A percentile compares a stretch with the other conserved stretches of the same genome.
phyloP scores from a whole-genome alignment of 2,113 vertebrate species.

The Crotophaga sulcirostris region DNA sequence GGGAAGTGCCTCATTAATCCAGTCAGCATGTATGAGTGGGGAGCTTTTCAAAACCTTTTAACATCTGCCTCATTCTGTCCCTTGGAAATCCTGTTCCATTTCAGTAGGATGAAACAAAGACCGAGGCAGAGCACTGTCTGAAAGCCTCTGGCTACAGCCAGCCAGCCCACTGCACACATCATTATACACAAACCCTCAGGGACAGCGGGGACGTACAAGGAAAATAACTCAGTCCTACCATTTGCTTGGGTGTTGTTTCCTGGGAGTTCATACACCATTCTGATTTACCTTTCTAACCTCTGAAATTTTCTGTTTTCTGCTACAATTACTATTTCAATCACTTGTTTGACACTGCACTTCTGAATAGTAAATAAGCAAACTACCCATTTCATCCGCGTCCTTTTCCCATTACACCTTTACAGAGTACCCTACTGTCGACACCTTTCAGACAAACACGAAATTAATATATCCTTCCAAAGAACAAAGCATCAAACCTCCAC shows the following conservation, averaged over 20 bases:
- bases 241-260: not conserved
- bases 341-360: not conserved
- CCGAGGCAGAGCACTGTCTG: not conserved
- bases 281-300: not conserved
- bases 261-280: not conserved
- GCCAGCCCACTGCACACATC: not conserved
- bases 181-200: not conserved
- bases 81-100: slow-evolving; percentile 14
- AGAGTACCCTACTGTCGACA: not conserved
- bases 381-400: accelerated
- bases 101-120: not conserved
- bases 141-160: slow-evolving; percentile 20
- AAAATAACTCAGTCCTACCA: not conserved
- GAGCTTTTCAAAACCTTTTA: slow-evolving; percentile 41
- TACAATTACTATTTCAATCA: not conserved
- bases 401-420: not conserved
- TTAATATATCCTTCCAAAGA: not conserved
- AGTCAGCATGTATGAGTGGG: not conserved
- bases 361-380: not conserved
- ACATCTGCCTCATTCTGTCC: not conserved
- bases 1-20: slow-evolving; percentile 19
- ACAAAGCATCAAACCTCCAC: not conserved
- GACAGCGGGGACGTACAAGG: not conserved
- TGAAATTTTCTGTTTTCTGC: not conserved
- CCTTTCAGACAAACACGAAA: not conserved